Evolutionary conservation across 2,797 vertebrate genomes (phyloP), one percentile per base, ranked within the genome.

Genomic region (Ceryle rudis): DNA sequence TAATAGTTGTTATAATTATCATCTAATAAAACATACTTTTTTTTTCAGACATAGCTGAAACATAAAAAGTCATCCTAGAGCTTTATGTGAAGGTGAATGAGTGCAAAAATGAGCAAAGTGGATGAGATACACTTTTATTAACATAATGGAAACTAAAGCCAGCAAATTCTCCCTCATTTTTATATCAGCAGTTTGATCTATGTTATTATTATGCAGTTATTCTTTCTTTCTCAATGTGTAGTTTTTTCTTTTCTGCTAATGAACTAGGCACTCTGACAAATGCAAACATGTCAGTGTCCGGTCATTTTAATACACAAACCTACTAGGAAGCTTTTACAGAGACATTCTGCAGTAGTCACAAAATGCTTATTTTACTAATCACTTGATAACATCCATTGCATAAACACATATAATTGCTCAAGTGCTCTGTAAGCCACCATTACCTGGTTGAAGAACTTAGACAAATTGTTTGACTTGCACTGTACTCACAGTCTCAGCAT

Each of bases 391-490:
- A 16, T 29, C 12, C 10, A 1, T 21, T 69, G 29, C 19, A 86
- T 66, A 77, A 83, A 79, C 18, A 52, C 17, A 70, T 41, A 14
- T 65, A 90, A 93, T 62, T 89, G 35, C 67, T 71, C 65, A 77
- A 91, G 67, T 65, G 39, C 33, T 65, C 57, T 39, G 5, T 70
- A 85, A 97, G 35, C 64, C 65, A 80, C 69, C 3, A 3, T 70
- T 51, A 74, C 62, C 67, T 91, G 61, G 44, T 42, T 73, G 81
- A 93, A 94, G 67, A 90, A 83, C 57, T 41, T 55, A 41, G 66
- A 90, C 81, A 95, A 95, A 96, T 75, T 93, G 47, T 92, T 95
- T 93, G 70, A 77, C 73, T 96, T 91, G 62, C 6, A 25, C 75
- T 69, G 42, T 44, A 26, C 64, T 94, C 81, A 58, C 46, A 75